Evolutionary conservation across 1,140 invertebrate species (phyloP).

Genomic region (Drosophila malerkotliana): DNA sequence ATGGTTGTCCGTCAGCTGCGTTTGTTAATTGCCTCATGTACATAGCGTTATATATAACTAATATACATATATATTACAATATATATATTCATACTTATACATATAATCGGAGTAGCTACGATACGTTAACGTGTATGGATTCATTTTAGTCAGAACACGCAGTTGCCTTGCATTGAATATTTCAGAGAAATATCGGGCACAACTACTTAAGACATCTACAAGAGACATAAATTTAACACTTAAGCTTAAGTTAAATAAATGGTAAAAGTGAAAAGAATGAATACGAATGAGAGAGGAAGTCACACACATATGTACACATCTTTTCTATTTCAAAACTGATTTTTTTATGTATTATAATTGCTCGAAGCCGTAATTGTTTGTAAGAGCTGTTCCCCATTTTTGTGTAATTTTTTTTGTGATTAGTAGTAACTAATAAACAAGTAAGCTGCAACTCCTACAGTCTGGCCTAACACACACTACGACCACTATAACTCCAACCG

Average conservation of each 20-base stretch:
- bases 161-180: slow-evolving; percentile 77
- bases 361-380: neutral
- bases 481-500: too few species aligned
- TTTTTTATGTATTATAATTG: neutral
- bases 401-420: neutral
- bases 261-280: neutral
- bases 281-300: neutral
- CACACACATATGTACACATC: neutral
- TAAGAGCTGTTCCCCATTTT: neutral
- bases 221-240: slow-evolving; percentile 38
- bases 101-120: slow-evolving; percentile 41
- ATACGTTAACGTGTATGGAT: slow-evolving; percentile 33
- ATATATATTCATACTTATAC: slow-evolving; percentile 28
- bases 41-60: slow-evolving; percentile 59
- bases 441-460: neutral
- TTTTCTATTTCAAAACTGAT: neutral
- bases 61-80: slow-evolving; percentile 33
- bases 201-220: slow-evolving; percentile 57
- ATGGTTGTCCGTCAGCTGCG: slow-evolving; percentile 70
- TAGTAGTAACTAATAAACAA: neutral
- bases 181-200: slow-evolving; percentile 68
- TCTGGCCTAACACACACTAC: too few species aligned
- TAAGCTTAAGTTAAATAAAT: slow-evolving; percentile 27
- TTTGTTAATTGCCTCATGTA: slow-evolving; percentile 68
- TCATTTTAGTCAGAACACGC: slow-evolving; percentile 68